A percentile compares a stretch with the other conserved stretches of the same genome.
These are phyloP conservation scores for Calliopum simillimum DNA, from an alignment of 2,888 invertebrate species.

Conservation along the genomic window DNA sequence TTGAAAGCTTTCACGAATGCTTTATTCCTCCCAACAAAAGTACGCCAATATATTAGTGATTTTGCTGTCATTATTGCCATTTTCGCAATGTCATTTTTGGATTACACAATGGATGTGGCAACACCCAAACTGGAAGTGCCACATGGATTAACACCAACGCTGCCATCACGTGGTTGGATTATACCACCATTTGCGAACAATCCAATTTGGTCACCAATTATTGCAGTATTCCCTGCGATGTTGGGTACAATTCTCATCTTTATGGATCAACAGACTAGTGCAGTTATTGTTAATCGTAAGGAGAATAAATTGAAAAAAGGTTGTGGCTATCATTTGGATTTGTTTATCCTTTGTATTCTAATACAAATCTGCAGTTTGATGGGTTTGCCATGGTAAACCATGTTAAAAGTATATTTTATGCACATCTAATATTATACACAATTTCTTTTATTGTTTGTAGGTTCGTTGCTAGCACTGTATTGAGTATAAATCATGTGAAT, in stretches of 20 bases:
- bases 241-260: slow-evolving; percentile 97
- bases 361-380: slow-evolving; percentile 91
- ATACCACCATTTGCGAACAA: slow-evolving; percentile 84
- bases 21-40: slow-evolving; percentile 92
- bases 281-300: slow-evolving; percentile 97
- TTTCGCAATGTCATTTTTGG: slow-evolving; percentile 87
- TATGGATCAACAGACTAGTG: slow-evolving; percentile 99
- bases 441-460: slow-evolving; percentile 47
- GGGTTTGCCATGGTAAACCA: slow-evolving; percentile 90
- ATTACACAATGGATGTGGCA: slow-evolving; percentile 83
- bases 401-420: background rate
- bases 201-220: slow-evolving; percentile 85
- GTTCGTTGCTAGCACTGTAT: slow-evolving; percentile 96
- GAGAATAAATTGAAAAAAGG: slow-evolving; percentile 98
- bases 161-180: slow-evolving; percentile 81
- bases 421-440: background rate
- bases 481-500: slow-evolving; percentile 97
- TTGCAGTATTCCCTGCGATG: slow-evolving; percentile 91
- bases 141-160: slow-evolving; percentile 85
- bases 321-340: slow-evolving; percentile 95
- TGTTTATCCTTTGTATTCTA: slow-evolving; percentile 88
- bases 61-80: slow-evolving; percentile 98
- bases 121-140: slow-evolving; percentile 97
- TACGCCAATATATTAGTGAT: slow-evolving; percentile 92
- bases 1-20: slow-evolving; percentile 94